Percentiles rank a stretch among this genome's conserved stretches.
These are phyloP conservation scores for Eilema sororculum DNA, from an alignment of 2,888 invertebrate species.

Conservation along the genomic window DNA sequence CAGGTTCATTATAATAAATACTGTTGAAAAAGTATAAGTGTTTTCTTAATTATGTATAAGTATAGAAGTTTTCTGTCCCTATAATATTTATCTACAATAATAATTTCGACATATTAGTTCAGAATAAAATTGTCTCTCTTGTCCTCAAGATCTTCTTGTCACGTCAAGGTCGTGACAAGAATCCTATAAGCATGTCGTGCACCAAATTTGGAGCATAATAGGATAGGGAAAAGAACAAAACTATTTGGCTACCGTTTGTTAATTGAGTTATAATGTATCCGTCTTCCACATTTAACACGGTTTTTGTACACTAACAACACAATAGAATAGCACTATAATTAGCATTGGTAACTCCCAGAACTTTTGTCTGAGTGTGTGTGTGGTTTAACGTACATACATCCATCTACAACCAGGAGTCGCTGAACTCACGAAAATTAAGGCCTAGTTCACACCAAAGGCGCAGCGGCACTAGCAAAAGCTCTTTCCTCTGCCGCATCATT, in stretches of 20 bases:
- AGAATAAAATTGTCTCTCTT: not conserved
- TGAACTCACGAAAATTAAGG: not conserved
- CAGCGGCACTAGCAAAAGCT: too few relatives aligned
- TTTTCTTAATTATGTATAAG: too few relatives aligned
- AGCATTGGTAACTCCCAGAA: conserved; percentile 24
- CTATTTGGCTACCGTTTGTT: conserved; percentile 18
- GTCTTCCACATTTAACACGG: conserved; percentile 30
- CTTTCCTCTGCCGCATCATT: too few relatives aligned
- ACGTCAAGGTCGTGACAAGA: conserved; percentile 18
- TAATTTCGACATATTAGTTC: too few relatives aligned
- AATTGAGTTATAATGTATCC: conserved; percentile 38
- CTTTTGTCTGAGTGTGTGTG: conserved; percentile 24
- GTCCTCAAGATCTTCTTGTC: conserved; percentile 4
- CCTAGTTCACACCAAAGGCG: not conserved
- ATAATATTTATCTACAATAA: too few relatives aligned
- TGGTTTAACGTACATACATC: not conserved
- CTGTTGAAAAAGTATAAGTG: too few relatives aligned
- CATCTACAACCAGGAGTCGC: not conserved
- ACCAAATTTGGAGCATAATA: conserved; percentile 19
- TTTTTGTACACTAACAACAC: conserved; percentile 24
- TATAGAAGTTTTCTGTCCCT: too few relatives aligned
- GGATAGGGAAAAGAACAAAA: conserved; percentile 9
- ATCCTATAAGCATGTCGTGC: conserved; percentile 15
- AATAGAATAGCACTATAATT: conserved; percentile 31
- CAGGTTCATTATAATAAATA: too few relatives aligned